Evolutionary conservation across 2,113 vertebrate species (phyloP).

Genomic region (Accipiter cooperii): DNA sequence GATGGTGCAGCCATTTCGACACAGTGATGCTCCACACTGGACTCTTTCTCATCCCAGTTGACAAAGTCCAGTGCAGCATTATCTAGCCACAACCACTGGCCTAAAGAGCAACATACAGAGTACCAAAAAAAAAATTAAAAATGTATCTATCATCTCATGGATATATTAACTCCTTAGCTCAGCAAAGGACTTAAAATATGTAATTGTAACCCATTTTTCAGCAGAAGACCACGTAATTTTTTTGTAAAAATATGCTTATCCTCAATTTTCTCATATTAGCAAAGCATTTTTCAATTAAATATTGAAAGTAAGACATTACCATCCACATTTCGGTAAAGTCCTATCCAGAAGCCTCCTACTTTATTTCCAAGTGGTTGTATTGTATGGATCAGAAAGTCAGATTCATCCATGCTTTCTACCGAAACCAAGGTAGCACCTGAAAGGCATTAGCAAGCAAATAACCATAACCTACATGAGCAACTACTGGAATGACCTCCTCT

Average conservation of each 20-base stretch:
- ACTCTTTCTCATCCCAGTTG: constrained; percentile 22
- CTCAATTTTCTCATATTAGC: neutral
- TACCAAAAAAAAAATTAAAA: neutral
- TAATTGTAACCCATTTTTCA: neutral
- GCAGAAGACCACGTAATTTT: neutral
- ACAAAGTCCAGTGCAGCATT: constrained; percentile 14
- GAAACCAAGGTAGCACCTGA: constrained; percentile 79
- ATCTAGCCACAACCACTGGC: constrained; percentile 32
- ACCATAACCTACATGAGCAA: neutral
- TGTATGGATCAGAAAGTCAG: constrained; percentile 77
- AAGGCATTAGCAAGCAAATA: neutral
- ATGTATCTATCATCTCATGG: rapidly evolving
- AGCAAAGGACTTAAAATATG: neutral
- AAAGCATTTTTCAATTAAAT: neutral
- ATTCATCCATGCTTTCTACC: constrained; percentile 78
- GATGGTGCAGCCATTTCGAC: neutral
- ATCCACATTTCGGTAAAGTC: constrained; percentile 80
- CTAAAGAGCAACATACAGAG: neutral
- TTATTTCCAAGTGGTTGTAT: constrained; percentile 78
- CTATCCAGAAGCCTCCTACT: constrained; percentile 83
- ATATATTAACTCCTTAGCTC: neutral
- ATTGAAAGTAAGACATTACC: constrained; percentile 63
- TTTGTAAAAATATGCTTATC: neutral
- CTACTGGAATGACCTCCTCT: neutral
- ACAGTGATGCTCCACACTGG: neutral